These are phyloP conservation scores for Trematomus loennbergii DNA, from an alignment of 2,113 vertebrate genomes.

Conservation along the genomic window DNA sequence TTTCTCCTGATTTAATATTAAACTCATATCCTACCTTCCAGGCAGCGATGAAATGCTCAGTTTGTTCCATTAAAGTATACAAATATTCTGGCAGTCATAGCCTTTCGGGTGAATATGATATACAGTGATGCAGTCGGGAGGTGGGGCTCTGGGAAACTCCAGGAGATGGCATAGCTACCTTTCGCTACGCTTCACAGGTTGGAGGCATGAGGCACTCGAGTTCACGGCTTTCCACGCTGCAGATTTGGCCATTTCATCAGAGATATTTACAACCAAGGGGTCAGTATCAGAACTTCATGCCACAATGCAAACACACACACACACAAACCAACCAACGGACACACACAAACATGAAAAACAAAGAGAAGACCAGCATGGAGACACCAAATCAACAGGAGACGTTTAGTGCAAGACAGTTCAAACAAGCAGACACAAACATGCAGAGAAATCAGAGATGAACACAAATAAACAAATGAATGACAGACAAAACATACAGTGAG, in stretches of 20 bases:
- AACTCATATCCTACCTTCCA: not conserved
- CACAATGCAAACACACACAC: slow-evolving; percentile 72
- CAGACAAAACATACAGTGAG: slow-evolving; percentile 18
- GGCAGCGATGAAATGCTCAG: not conserved
- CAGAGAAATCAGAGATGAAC: slow-evolving; percentile 36
- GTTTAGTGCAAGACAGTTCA: slow-evolving; percentile 45
- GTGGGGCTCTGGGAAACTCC: slow-evolving; percentile 23
- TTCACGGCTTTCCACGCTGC: slow-evolving; percentile 91
- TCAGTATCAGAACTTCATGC: slow-evolving; percentile 87
- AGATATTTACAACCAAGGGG: slow-evolving; percentile 93
- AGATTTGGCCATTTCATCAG: slow-evolving; percentile 94
- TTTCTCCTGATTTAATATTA: slow-evolving; percentile 2
- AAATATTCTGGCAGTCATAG: not conserved
- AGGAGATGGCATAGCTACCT: slow-evolving; percentile 88
- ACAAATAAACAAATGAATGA: slow-evolving; percentile 35
- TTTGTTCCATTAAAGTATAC: not conserved
- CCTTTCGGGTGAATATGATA: too few relatives aligned
- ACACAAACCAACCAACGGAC: slow-evolving; percentile 36
- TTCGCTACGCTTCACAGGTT: slow-evolving; percentile 87
- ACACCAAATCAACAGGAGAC: slow-evolving; percentile 35
- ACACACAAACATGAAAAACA: slow-evolving; percentile 33
- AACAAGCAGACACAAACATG: slow-evolving; percentile 51
- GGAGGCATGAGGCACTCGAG: slow-evolving; percentile 86
- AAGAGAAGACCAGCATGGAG: slow-evolving; percentile 56
- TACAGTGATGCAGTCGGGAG: not conserved